These are phyloP conservation scores for Conops quadrifasciatus DNA, from an alignment of 2,888 invertebrate genomes.

Conservation along the genomic window DNA sequence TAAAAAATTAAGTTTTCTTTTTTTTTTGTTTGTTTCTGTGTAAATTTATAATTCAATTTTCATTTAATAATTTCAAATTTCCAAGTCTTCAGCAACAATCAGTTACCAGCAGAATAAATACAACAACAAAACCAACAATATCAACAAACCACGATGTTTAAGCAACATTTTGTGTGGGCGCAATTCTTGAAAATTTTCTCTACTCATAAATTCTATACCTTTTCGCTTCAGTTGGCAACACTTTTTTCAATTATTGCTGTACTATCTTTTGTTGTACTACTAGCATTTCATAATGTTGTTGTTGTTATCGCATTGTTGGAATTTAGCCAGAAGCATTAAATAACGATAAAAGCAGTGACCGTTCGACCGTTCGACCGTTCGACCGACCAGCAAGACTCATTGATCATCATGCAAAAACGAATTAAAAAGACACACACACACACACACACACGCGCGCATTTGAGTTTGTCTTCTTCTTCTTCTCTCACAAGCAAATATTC, in stretches of 20 bases:
- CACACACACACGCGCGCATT: neutral
- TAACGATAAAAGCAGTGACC: too few species aligned
- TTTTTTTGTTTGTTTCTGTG: neutral
- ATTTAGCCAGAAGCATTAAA: too few species aligned
- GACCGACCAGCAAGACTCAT: too few species aligned
- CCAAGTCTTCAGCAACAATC: neutral
- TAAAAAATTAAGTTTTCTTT: neutral
- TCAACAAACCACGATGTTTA: neutral
- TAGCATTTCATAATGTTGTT: neutral
- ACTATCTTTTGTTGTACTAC: neutral
- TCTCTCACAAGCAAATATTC: too few species aligned
- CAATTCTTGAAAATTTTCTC: neutral
- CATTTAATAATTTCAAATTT: neutral
- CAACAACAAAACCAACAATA: neutral
- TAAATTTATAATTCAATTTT: neutral
- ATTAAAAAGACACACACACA: neutral
- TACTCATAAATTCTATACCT: neutral
- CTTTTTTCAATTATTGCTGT: neutral
- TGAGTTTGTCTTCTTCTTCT: too few species aligned
- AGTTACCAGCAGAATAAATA: neutral
- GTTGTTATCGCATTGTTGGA: neutral
- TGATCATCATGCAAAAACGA: neutral
- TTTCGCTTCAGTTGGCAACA: slow-evolving; percentile 13
- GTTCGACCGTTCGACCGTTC: too few species aligned
- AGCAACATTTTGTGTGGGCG: neutral